phyloP scores from a whole-genome alignment of 2,797 vertebrate genomes.

The Chiloscyllium punctatum region DNA sequence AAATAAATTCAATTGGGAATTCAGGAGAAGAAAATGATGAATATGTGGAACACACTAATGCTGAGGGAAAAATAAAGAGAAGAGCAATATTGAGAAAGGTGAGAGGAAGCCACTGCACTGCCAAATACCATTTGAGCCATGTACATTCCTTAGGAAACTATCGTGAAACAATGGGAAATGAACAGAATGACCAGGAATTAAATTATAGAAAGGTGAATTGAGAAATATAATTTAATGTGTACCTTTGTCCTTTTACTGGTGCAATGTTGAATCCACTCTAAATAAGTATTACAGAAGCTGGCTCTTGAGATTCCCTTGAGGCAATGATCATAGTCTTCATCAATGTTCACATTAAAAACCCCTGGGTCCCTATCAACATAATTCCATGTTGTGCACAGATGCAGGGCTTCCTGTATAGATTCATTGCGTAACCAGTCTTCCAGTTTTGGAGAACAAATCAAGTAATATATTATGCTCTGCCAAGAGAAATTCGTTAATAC shows the following conservation, averaged over 20 bases:
- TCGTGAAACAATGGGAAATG: not conserved
- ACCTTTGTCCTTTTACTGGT: constrained; percentile 76
- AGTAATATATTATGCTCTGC: constrained; percentile 92
- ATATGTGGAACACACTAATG: not conserved
- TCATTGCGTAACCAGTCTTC: constrained; percentile 76
- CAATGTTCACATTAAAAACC: constrained; percentile 85
- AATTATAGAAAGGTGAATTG: not conserved
- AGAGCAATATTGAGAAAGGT: not conserved
- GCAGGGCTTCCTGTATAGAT: constrained; percentile 73
- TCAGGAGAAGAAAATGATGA: not conserved
- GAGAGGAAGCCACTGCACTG: not conserved
- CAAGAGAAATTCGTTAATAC: constrained; percentile 40
- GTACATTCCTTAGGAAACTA: not conserved
- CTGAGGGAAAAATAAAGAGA: not conserved
- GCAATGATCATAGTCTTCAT: constrained; percentile 92
- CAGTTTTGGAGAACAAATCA: constrained; percentile 80
- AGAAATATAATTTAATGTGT: constrained; percentile 18
- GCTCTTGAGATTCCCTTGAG: constrained; percentile 91
- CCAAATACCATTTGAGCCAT: not conserved
- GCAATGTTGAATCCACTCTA: constrained; percentile 94
- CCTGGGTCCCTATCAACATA: constrained; percentile 88
- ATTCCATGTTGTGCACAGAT: constrained; percentile 90
- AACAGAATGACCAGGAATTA: not conserved
- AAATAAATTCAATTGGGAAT: not conserved
- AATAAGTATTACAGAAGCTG: constrained; percentile 90